Percentiles rank a stretch among this genome's conserved stretches.
phyloP scores from a whole-genome alignment of 2,888 invertebrate genomes.

The Eilema depressum region DNA sequence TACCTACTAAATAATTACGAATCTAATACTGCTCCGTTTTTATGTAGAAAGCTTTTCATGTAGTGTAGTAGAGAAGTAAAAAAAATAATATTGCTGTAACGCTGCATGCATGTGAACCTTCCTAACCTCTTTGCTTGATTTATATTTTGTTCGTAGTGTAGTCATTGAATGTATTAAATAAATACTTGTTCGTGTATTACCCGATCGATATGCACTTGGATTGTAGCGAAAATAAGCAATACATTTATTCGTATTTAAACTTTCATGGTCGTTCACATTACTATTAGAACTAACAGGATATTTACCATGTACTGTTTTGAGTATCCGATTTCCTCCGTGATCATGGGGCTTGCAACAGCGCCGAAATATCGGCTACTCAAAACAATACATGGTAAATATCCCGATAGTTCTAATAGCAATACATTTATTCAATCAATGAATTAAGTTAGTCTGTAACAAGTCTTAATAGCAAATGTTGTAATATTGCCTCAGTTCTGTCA shows the following conservation, averaged over 20 bases:
- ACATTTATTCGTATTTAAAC: too few species aligned
- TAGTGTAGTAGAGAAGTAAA: not conserved
- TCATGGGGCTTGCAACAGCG: too few species aligned
- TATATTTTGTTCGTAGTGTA: slow-evolving; percentile 5
- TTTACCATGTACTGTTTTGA: too few species aligned
- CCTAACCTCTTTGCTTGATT: not conserved
- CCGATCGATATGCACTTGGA: slow-evolving; percentile 12
- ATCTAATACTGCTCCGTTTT: not conserved
- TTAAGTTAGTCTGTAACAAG: slow-evolving; percentile 13
- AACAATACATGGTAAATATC: too few species aligned
- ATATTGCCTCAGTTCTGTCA: not conserved
- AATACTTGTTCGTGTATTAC: too few species aligned
- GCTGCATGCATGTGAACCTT: slow-evolving; percentile 9
- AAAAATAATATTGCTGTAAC: not conserved
- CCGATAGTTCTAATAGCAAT: too few species aligned
- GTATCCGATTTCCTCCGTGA: too few species aligned
- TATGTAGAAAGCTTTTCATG: not conserved
- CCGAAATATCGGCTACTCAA: too few species aligned
- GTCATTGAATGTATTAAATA: slow-evolving; percentile 17
- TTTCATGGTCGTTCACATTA: too few species aligned
- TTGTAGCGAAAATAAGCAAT: not conserved
- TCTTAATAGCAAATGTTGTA: not conserved
- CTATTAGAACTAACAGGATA: too few species aligned
- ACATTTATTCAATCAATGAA: slow-evolving; percentile 31
- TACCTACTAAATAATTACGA: too few species aligned